Conservation (phyloP, 2,797 vertebrate species). For the Crypturellus tataupa region DNA sequence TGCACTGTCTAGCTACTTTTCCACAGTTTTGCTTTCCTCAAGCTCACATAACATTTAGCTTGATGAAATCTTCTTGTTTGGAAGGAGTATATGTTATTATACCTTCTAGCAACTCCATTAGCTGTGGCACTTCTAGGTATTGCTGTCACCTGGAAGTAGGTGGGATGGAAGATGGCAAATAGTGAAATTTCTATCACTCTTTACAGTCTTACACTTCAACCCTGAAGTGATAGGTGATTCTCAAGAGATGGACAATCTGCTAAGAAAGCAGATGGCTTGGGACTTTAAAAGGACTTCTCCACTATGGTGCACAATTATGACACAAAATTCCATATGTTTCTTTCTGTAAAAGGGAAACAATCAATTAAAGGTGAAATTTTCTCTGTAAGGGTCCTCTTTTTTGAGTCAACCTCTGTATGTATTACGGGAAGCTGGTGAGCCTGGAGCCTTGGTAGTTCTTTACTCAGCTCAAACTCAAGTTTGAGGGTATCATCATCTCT, state of each 20-base stretch:
- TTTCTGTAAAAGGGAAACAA: not conserved
- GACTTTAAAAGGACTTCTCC: not conserved
- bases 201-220: not conserved
- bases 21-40: not conserved
- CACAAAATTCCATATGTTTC: not conserved
- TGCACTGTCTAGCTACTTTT: not conserved
- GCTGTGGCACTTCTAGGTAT: not conserved
- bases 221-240: not conserved
- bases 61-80: not conserved
- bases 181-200: not conserved
- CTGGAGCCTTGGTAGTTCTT: not conserved
- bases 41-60: not conserved
- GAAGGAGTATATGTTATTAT: not conserved
- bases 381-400: not conserved
- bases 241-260: not conserved
- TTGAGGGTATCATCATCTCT: not conserved
- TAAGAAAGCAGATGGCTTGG: not conserved
- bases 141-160: not conserved
- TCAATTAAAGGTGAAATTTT: not conserved
- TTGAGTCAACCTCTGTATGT: not conserved
- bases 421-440: not conserved
- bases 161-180: not conserved
- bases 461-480: fast-evolving
- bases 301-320: not conserved
- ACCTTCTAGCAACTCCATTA: not conserved